phyloP scores from a whole-genome alignment of 2,113 vertebrate genomes.

The Brachionichthys hirsutus region DNA sequence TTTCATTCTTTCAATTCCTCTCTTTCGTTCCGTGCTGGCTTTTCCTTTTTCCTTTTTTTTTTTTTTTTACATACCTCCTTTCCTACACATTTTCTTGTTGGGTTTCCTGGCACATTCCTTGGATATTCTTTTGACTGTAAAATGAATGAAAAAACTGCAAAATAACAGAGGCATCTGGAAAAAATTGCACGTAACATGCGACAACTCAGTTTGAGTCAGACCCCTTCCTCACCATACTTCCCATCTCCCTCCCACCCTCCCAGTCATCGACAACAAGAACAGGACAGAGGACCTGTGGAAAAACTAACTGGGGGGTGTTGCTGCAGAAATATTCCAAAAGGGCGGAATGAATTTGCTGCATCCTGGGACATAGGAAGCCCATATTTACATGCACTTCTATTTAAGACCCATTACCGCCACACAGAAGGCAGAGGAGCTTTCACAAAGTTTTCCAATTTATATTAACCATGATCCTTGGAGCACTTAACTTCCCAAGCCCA shows the following conservation, averaged over 20 bases:
- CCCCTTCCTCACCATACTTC: constrained; percentile 34
- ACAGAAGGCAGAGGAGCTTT: constrained; percentile 21
- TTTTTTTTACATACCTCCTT: constrained; percentile 98
- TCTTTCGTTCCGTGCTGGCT: constrained; percentile 70
- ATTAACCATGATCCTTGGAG: constrained; percentile 11
- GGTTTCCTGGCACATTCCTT: constrained; percentile 99
- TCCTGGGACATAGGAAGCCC: constrained; percentile 80
- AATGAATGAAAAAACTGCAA: constrained; percentile 99
- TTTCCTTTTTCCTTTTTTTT: constrained; percentile 58
- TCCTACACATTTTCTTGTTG: constrained; percentile 99
- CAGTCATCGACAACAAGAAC: constrained; percentile 71
- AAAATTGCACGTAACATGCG: constrained; percentile 91
- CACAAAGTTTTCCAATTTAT: constrained; percentile 16
- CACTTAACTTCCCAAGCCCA: constrained; percentile 46
- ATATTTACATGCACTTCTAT: constrained; percentile 82
- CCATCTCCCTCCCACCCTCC: constrained; percentile 54
- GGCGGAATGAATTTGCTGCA: constrained; percentile 79
- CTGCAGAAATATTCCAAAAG: constrained; percentile 81
- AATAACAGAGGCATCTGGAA: constrained; percentile 98
- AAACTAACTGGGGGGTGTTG: constrained; percentile 70
- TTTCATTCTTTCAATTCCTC: constrained; percentile 69
- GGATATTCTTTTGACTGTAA: constrained; percentile 99
- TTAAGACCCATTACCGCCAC: constrained; percentile 82
- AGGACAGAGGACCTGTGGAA: constrained; percentile 74
- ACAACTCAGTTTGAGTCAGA: constrained; percentile 78